A percentile compares a stretch with the other conserved stretches of the same genome.
Evolutionary conservation across 2,888 invertebrate species (phyloP).

Genomic region (Tridacna crocea): DNA sequence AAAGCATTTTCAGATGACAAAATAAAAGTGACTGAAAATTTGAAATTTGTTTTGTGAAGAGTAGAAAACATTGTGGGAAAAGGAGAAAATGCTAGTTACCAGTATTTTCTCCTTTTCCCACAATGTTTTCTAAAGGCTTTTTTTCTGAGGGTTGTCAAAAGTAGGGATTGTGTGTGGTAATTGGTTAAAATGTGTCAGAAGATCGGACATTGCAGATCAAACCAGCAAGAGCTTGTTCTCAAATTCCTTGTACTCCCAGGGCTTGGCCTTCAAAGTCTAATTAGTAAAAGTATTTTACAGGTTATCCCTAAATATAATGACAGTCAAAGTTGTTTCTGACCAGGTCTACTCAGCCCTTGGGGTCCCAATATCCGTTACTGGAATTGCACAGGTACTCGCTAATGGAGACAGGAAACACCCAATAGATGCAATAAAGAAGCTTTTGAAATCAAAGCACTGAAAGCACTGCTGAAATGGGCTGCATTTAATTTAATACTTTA

Average conservation of each 20-base stretch:
- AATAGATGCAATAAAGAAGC: no score
- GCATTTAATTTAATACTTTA: no score
- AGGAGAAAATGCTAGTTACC: neutral
- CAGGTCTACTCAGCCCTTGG: constrained; percentile 98
- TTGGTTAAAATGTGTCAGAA: neutral
- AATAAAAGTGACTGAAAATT: no score
- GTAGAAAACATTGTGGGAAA: neutral
- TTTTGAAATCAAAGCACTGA: no score
- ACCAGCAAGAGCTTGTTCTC: no score
- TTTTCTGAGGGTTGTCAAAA: neutral
- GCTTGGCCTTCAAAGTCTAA: no score
- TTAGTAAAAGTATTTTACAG: constrained; percentile 19
- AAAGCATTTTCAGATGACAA: no score
- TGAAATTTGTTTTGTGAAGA: no score
- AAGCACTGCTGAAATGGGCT: no score
- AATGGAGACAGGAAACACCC: no score
- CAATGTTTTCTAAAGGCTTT: neutral
- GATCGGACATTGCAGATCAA: neutral
- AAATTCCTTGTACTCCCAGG: no score
- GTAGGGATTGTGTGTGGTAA: neutral
- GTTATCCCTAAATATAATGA: constrained; percentile 87
- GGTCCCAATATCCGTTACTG: constrained; percentile 97
- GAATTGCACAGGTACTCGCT: constrained; percentile 94
- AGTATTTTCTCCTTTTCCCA: neutral
- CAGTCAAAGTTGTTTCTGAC: constrained; percentile 96